phyloP scores from a whole-genome alignment of 2,888 invertebrate species.

The Drosophila pullipes region DNA sequence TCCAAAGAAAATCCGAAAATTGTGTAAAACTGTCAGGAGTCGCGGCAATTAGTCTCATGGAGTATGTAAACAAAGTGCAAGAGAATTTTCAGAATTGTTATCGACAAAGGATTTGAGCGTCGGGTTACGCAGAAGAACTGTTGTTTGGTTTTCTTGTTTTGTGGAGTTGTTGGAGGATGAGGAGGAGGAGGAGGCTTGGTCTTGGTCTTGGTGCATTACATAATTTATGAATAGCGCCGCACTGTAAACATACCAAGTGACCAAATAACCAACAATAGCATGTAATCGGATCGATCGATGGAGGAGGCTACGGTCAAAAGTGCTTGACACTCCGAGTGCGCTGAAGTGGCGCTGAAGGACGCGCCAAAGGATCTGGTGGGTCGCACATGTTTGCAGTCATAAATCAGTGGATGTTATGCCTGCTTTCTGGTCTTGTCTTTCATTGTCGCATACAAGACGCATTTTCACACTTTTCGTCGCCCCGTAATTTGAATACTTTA shows the following conservation, averaged over 20 bases:
- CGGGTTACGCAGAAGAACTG: conserved; percentile 51
- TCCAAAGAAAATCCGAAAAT: not conserved
- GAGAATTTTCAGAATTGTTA: conserved; percentile 70
- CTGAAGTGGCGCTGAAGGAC: conserved; percentile 80
- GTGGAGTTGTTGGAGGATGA: conserved; percentile 3
- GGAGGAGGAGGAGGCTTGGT: conserved; percentile 9
- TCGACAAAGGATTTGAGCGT: conserved; percentile 71
- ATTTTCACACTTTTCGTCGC: conserved; percentile 84
- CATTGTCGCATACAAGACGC: conserved; percentile 76
- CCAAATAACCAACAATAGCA: conserved; percentile 45
- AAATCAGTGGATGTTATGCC: conserved; percentile 84
- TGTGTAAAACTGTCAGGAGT: conserved; percentile 27
- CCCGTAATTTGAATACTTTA: conserved; percentile 80
- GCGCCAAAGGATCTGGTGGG: conserved; percentile 78
- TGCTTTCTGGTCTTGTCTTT: conserved; percentile 60
- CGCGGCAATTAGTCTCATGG: conserved; percentile 74
- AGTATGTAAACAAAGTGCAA: conserved; percentile 67
- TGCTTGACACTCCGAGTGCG: conserved; percentile 61
- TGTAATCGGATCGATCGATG: conserved; percentile 68
- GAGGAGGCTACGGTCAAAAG: conserved; percentile 36
- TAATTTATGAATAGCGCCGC: conserved; percentile 80
- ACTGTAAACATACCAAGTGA: conserved; percentile 76
- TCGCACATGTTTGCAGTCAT: conserved; percentile 85
- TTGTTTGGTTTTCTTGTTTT: conserved; percentile 31
- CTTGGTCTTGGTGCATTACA: conserved; percentile 47